A percentile compares a stretch with the other conserved stretches of the same genome.
Evolutionary conservation across 2,888 invertebrate genomes (phyloP).

Genomic region (Sturmia bella): DNA sequence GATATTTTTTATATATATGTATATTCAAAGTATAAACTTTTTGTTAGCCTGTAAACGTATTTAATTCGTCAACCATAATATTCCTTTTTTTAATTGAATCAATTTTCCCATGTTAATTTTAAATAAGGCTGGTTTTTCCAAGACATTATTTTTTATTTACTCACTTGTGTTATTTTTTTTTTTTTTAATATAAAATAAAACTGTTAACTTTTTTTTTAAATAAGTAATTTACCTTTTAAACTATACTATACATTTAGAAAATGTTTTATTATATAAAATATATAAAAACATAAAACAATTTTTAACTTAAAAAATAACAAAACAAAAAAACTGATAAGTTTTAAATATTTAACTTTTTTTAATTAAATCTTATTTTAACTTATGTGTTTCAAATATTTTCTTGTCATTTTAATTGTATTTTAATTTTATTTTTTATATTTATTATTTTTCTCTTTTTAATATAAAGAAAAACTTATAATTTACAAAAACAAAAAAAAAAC

Average conservation of each 20-base stretch:
- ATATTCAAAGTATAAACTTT: constrained; percentile 52
- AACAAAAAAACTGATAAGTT: constrained; percentile 53
- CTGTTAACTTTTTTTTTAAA: constrained; percentile 63
- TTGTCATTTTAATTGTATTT: constrained; percentile 72
- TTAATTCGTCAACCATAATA: constrained; percentile 62
- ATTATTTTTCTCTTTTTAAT: constrained; percentile 20
- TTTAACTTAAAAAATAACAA: constrained; percentile 56
- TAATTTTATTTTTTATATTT: constrained; percentile 60
- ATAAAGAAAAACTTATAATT: constrained; percentile 57
- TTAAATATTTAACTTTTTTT: constrained; percentile 58
- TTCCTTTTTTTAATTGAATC: constrained; percentile 71
- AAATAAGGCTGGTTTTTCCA: constrained; percentile 82
- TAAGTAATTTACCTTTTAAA: constrained; percentile 64
- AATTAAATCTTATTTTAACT: constrained; percentile 68
- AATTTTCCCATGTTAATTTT: constrained; percentile 68
- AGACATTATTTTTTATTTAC: constrained; percentile 79
- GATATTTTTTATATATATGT: constrained; percentile 18
- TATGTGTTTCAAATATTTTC: constrained; percentile 74
- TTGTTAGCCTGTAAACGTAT: constrained; percentile 60
- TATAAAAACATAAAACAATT: constrained; percentile 56
- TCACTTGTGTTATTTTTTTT: constrained; percentile 68
- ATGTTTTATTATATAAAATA: constrained; percentile 65
- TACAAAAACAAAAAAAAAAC: constrained; percentile 24
- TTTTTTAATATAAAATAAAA: constrained; percentile 63
- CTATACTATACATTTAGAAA: constrained; percentile 66